A percentile compares a stretch with the other conserved stretches of the same genome.
Evolutionary conservation across 1,140 invertebrate genomes (phyloP).

Genomic region (Radopholus similis): DNA sequence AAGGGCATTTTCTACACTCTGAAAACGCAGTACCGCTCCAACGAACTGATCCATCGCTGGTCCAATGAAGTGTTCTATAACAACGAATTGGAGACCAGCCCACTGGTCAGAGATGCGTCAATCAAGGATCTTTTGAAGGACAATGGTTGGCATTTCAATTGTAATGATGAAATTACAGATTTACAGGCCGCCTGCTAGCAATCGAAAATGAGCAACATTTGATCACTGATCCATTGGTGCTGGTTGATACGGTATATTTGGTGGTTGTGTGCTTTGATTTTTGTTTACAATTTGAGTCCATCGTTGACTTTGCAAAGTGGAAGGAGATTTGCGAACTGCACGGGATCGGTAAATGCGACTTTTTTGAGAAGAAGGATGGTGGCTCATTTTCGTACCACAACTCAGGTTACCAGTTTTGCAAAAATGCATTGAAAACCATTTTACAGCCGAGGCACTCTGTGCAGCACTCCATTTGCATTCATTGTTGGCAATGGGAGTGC

Average conservation of each 20-base stretch:
- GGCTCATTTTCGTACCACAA: slow-evolving; percentile 6
- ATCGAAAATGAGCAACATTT: slow-evolving; percentile 7
- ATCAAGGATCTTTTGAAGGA: not conserved
- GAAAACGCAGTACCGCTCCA: slow-evolving; percentile 28
- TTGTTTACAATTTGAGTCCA: not conserved
- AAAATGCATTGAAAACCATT: not conserved
- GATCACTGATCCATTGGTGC: slow-evolving; percentile 26
- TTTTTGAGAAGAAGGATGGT: not conserved
- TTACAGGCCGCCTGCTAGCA: not conserved
- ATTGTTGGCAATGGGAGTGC: slow-evolving; percentile 3
- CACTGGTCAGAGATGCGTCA: not conserved
- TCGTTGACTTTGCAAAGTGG: too few relatives aligned
- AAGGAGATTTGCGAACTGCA: too few relatives aligned
- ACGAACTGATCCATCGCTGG: slow-evolving; percentile 31
- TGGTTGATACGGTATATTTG: slow-evolving; percentile 18
- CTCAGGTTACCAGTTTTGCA: not conserved
- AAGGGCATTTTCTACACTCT: slow-evolving; percentile 9
- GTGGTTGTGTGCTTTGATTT: not conserved
- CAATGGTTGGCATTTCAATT: not conserved
- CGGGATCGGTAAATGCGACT: too few relatives aligned
- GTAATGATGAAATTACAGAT: not conserved
- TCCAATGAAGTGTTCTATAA: slow-evolving; percentile 24
- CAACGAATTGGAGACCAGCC: not conserved
- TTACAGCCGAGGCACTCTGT: slow-evolving; percentile 21
- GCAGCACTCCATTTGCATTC: slow-evolving; percentile 16